A percentile compares a stretch with the other conserved stretches of the same genome.
Evolutionary conservation across 2,888 invertebrate genomes (phyloP).

Genomic region (Gryllus longicercus): DNA sequence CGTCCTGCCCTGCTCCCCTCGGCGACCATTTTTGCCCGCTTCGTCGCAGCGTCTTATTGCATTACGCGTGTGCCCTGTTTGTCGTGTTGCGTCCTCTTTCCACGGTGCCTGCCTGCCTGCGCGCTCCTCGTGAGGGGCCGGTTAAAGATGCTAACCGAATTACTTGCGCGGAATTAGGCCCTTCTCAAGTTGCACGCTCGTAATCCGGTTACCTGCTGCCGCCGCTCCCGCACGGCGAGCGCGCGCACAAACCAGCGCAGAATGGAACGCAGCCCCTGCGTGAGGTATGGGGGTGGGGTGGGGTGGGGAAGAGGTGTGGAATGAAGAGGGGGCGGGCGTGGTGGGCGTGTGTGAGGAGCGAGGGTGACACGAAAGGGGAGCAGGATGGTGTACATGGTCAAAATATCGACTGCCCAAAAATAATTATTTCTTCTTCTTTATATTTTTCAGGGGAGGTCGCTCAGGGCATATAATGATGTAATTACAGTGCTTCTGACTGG

Average conservation of each 20-base stretch:
- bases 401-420: too few relatives aligned
- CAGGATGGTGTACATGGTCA: too few relatives aligned
- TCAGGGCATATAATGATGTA: too few relatives aligned
- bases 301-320: not conserved
- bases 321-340: not conserved
- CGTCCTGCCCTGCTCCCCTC: not conserved
- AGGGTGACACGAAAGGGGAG: not conserved
- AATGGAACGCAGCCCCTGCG: not conserved
- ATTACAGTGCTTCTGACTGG: too few relatives aligned
- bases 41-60: not conserved
- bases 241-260: not conserved
- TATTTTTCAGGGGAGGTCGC: too few relatives aligned
- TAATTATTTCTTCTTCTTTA: too few relatives aligned
- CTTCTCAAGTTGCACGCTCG: conserved; percentile 17
- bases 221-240: not conserved
- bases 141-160: conserved; percentile 17
- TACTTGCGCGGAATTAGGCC: conserved; percentile 11
- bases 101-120: not conserved
- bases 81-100: not conserved
- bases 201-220: conserved; percentile 8
- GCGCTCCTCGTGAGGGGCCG: not conserved
- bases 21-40: not conserved
- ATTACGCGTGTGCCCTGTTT: not conserved
- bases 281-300: not conserved
- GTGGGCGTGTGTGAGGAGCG: not conserved